A percentile compares a stretch with the other conserved stretches of the same genome.
These are phyloP conservation scores for Xylocopa sonorina DNA, from an alignment of 1,140 invertebrate species.

Conservation along the genomic window DNA sequence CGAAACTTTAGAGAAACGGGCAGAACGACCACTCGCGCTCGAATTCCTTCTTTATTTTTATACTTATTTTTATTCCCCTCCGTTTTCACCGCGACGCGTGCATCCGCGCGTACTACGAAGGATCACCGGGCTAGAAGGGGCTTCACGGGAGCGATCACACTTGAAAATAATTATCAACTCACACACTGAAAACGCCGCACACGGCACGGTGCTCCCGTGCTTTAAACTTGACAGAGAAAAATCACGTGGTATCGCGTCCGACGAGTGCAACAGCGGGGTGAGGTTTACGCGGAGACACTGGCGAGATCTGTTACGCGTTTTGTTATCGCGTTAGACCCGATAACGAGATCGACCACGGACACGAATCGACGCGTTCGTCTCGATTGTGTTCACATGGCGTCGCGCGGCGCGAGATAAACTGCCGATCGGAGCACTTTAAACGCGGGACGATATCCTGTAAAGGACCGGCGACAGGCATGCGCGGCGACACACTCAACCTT, in stretches of 20 bases:
- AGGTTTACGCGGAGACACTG: constrained; percentile 21
- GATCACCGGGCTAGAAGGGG: not conserved
- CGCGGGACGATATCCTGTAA: not conserved
- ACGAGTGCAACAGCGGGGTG: no score
- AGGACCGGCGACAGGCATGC: not conserved
- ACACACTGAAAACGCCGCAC: constrained; percentile 14
- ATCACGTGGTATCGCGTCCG: constrained; percentile 38
- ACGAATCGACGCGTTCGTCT: not conserved
- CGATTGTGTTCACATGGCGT: not conserved
- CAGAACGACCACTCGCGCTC: constrained; percentile 31
- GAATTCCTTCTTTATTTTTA: constrained; percentile 16
- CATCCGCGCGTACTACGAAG: not conserved
- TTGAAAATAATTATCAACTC: constrained; percentile 14
- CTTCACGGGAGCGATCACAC: not conserved
- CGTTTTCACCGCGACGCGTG: constrained; percentile 41
- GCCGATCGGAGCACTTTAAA: not conserved
- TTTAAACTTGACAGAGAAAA: constrained; percentile 12
- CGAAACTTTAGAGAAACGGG: constrained; percentile 12
- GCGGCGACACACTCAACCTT: constrained; percentile 30
- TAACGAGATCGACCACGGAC: constrained; percentile 3
- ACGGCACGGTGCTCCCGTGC: not conserved
- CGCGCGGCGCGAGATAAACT: not conserved
- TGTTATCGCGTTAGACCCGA: constrained; percentile 19
- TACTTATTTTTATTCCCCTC: not conserved
- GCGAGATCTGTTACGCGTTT: constrained; percentile 18